These are phyloP conservation scores for Aporrectodea caliginosa DNA, from an alignment of 1,140 invertebrate species.

Conservation along the genomic window DNA sequence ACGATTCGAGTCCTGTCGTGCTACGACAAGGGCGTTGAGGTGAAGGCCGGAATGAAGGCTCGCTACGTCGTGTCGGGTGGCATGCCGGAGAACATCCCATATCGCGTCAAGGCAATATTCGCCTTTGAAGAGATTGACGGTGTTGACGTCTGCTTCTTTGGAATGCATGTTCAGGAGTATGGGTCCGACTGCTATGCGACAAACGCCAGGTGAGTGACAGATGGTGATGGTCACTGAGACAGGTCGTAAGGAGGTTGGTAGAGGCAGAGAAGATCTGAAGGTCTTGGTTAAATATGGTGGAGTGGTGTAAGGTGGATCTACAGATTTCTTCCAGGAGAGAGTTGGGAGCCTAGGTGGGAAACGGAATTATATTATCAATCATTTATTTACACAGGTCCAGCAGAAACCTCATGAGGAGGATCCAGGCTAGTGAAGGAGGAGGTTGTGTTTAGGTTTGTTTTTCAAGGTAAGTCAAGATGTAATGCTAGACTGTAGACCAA, in stretches of 20 bases:
- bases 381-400: too few relatives aligned
- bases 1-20: constrained; percentile 94
- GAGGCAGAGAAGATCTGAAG: background rate
- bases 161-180: constrained; percentile 99
- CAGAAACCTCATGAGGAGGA: too few relatives aligned
- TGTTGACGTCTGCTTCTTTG: constrained; percentile 98
- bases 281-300: background rate
- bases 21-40: constrained; percentile 95
- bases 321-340: too few relatives aligned
- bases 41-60: constrained; percentile 93
- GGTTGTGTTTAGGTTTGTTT: too few relatives aligned
- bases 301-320: too few relatives aligned
- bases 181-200: constrained; percentile 93
- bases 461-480: too few relatives aligned
- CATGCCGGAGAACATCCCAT: constrained; percentile 77
- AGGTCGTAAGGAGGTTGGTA: too few relatives aligned
- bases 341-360: too few relatives aligned
- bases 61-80: constrained; percentile 72
- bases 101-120: constrained; percentile 95
- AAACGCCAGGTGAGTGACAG: constrained; percentile 79
- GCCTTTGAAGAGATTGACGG: constrained; percentile 99
- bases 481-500: too few relatives aligned
- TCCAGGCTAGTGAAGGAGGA: too few relatives aligned
- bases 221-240: too few relatives aligned
- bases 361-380: too few relatives aligned